phyloP scores from a whole-genome alignment of 1,140 invertebrate genomes.

The Achatina immaculata region DNA sequence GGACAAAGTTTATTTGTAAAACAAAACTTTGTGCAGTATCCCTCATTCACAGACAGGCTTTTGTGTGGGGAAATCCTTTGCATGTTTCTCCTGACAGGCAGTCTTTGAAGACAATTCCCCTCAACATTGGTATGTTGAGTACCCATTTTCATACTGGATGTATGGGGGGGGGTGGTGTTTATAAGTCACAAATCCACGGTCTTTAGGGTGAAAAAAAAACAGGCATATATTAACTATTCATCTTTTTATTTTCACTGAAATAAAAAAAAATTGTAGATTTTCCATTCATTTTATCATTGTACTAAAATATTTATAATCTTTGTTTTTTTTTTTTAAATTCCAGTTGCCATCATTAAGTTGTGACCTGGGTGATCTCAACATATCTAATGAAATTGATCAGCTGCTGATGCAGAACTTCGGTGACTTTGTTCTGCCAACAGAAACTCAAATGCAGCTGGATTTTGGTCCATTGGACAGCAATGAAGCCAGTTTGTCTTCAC shows the following conservation, averaged over 20 bases:
- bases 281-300: neutral
- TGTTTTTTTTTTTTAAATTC: conserved; percentile 6
- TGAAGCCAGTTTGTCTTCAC: neutral
- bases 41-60: no score
- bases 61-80: no score
- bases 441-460: conserved; percentile 1
- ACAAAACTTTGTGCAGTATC: no score
- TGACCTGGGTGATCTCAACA: conserved; percentile 34
- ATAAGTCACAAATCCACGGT: no score
- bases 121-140: no score
- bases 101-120: no score
- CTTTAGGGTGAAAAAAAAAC: no score
- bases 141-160: no score
- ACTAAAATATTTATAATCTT: neutral
- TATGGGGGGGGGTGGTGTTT: no score
- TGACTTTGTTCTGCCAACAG: neutral
- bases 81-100: no score
- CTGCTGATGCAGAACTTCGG: conserved; percentile 19
- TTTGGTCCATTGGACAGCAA: neutral
- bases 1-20: no score
- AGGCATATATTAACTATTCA: no score
- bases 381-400: conserved; percentile 33
- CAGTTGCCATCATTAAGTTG: conserved; percentile 32
- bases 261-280: neutral
- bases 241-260: neutral